phyloP scores from a whole-genome alignment of 2,113 vertebrate genomes.

The Chelonoidis abingdonii region DNA sequence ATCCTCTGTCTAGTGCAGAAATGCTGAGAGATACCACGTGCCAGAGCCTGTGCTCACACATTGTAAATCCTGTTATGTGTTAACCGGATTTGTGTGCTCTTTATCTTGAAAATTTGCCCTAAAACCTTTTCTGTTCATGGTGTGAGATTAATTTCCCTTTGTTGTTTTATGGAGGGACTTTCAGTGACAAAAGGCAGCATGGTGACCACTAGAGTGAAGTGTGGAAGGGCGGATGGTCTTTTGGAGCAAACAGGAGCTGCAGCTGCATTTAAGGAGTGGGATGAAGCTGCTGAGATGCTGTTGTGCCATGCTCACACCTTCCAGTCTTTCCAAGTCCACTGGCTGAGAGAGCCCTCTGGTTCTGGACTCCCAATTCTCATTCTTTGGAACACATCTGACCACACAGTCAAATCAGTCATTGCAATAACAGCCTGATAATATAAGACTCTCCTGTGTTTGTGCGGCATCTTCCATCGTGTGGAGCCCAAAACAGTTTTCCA shows the following conservation, averaged over 20 bases:
- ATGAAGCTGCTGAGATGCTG: background rate
- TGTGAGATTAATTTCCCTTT: background rate
- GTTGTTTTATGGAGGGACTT: background rate
- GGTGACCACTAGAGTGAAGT: background rate
- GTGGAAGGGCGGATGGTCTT: background rate
- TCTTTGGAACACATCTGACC: background rate
- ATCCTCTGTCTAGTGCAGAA: background rate
- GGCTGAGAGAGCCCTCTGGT: background rate
- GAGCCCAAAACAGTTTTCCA: background rate
- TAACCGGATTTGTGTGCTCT: background rate
- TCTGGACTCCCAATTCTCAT: background rate
- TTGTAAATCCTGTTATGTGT: background rate
- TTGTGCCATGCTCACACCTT: background rate
- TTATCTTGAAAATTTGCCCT: background rate
- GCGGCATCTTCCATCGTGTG: background rate
- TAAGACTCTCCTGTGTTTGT: background rate
- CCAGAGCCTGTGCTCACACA: rapidly evolving
- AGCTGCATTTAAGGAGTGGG: background rate
- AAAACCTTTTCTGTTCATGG: background rate
- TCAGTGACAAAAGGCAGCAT: background rate
- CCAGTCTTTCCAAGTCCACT: background rate
- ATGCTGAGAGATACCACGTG: background rate
- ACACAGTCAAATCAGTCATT: background rate
- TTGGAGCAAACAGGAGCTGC: background rate
- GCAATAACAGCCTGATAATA: background rate